These are phyloP conservation scores for Trachymyrmex septentrionalis DNA, from an alignment of 1,140 invertebrate genomes.

Conservation along the genomic window DNA sequence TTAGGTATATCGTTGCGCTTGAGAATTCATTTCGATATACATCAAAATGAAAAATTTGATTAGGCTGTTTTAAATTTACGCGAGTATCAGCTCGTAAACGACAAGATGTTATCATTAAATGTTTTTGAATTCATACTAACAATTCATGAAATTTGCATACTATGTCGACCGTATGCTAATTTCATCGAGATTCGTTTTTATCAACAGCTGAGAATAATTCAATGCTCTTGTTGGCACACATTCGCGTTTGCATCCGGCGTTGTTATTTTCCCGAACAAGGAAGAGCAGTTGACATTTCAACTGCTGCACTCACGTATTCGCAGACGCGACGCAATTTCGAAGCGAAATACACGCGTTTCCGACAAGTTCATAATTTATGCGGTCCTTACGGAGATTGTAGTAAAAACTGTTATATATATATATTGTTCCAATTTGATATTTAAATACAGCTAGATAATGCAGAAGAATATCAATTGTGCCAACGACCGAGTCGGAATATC, in stretches of 20 bases:
- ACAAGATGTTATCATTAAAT: not conserved
- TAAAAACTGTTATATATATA: not conserved
- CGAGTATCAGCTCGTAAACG: not conserved
- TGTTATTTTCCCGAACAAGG: slow-evolving; percentile 36
- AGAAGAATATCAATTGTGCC: not conserved
- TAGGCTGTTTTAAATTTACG: not conserved
- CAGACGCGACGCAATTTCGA: slow-evolving; percentile 30
- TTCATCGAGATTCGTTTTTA: slow-evolving; percentile 10
- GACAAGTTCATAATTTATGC: slow-evolving; percentile 37
- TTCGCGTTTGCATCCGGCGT: slow-evolving; percentile 2
- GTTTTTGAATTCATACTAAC: slow-evolving; percentile 21
- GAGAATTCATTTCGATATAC: not conserved
- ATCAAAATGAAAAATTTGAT: not conserved
- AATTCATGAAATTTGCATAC: slow-evolving; percentile 25
- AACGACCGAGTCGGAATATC: not conserved
- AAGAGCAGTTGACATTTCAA: slow-evolving; percentile 46
- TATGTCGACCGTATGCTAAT: slow-evolving; percentile 10
- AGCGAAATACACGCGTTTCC: slow-evolving; percentile 20
- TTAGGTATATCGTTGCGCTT: not conserved
- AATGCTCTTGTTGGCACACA: slow-evolving; percentile 18
- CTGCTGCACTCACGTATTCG: slow-evolving; percentile 21
- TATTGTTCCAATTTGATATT: slow-evolving; percentile 9
- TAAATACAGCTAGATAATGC: not conserved
- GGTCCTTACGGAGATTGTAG: not conserved
- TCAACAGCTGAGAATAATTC: slow-evolving; percentile 33